These are phyloP conservation scores for Cotesia typhae DNA, from an alignment of 1,140 invertebrate species.

Conservation along the genomic window DNA sequence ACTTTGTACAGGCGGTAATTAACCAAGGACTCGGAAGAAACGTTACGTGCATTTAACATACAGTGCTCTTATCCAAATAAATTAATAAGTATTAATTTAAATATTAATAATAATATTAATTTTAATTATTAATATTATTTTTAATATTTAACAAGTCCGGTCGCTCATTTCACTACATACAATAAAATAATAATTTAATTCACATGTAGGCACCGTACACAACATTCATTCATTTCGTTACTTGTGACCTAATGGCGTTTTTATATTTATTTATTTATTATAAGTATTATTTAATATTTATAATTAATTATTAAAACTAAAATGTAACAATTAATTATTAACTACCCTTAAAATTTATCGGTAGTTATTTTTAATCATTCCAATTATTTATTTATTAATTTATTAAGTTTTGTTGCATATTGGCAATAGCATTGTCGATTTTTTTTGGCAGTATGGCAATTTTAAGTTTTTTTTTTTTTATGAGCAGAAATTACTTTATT, in stretches of 20 bases:
- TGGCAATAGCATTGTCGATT: constrained; percentile 60
- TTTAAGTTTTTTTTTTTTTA: constrained; percentile 51
- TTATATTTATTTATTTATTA: too few relatives aligned
- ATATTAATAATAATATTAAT: too few relatives aligned
- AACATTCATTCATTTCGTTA: constrained; percentile 44
- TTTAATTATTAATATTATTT: constrained; percentile 24
- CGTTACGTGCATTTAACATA: constrained; percentile 56
- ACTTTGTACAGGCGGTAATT: constrained; percentile 59
- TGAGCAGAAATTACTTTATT: constrained; percentile 52
- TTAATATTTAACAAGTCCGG: constrained; percentile 29
- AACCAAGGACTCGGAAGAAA: constrained; percentile 53
- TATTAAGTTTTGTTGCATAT: constrained; percentile 35
- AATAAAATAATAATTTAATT: constrained; percentile 23
- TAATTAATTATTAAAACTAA: constrained; percentile 48
- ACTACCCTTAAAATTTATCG: constrained; percentile 59
- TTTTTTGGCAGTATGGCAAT: constrained; percentile 64
- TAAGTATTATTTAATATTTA: too few relatives aligned
- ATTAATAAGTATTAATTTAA: too few relatives aligned
- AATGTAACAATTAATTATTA: constrained; percentile 58
- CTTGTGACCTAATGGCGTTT: constrained; percentile 49
- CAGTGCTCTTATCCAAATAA: constrained; percentile 48
- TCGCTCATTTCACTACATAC: constrained; percentile 1
- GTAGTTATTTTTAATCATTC: constrained; percentile 59
- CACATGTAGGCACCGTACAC: constrained; percentile 57
- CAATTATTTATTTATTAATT: constrained; percentile 52